Evolutionary conservation across 2,113 vertebrate genomes (phyloP).

Genomic region (Bothrops jararaca): DNA sequence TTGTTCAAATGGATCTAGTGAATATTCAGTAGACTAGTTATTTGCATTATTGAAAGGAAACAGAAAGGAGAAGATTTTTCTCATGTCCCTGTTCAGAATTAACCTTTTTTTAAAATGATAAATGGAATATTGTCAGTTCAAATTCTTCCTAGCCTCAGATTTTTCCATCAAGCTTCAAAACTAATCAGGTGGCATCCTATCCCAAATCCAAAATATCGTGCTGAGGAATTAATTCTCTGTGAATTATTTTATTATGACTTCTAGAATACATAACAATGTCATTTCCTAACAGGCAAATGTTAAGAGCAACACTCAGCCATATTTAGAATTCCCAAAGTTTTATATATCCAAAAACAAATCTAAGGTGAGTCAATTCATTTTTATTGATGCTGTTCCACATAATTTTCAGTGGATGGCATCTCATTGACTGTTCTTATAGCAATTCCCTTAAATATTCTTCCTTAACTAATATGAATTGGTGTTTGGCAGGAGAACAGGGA

Average conservation of each 20-base stretch:
- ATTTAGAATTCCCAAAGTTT: background rate
- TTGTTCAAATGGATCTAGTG: slow-evolving; percentile 43
- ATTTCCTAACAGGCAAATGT: background rate
- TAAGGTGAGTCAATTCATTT: background rate
- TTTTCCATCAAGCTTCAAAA: background rate
- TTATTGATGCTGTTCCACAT: background rate
- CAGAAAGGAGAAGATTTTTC: slow-evolving; percentile 36
- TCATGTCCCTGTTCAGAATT: background rate
- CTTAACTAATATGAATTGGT: background rate
- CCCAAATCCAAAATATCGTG: background rate
- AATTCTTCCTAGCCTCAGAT: background rate
- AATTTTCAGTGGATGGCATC: background rate
- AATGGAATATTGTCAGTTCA: slow-evolving; percentile 6
- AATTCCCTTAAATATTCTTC: background rate
- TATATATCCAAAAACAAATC: background rate
- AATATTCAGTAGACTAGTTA: slow-evolving; percentile 61
- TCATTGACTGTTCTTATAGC: too few relatives aligned
- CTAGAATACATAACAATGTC: background rate
- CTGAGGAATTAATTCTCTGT: background rate
- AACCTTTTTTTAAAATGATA: background rate
- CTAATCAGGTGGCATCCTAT: background rate
- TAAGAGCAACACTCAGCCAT: background rate
- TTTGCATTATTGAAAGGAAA: slow-evolving; percentile 45
- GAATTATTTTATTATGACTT: slow-evolving; percentile 5
- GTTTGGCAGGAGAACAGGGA: background rate